Base-by-base conservation (phyloP, 2,113 vertebrate species). In the Saguinus imperator region DNA sequence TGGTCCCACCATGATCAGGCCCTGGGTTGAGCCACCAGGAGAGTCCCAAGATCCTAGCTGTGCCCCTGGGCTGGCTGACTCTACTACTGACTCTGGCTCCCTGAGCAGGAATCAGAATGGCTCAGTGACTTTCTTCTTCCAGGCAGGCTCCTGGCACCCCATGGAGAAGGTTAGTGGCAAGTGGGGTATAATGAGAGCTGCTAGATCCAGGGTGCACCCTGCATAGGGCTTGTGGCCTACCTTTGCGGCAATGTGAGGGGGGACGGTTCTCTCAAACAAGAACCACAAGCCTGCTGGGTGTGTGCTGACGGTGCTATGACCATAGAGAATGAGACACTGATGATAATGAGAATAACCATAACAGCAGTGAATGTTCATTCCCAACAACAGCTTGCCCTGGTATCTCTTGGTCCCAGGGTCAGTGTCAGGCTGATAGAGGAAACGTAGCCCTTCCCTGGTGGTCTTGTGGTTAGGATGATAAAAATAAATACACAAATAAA, bases 51-150 rank as follows among this genome's bases (percentile, higher is more conserved):
- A 43, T 18, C 18, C 58, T 55, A 18, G 23, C 72, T 73, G 57
- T 83, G 77, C 12, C 72, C 45, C 48, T 3, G 75, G 76, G 57
- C 81, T 81, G 81, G 76, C 72, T 94, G 75, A 83, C 61, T 73
- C 77, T 80, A 79, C 16, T 9, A 5, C 14, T 80, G 50, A 55
- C 55, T 29, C 86, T 75, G 82, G 84, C 68, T 96, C 32, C 43
- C 50, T 17, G 32, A 87, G 89, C 37, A 66, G 87, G 76, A 88
- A 52, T 93, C 75, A 81, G 52, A 93, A 73, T 83, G 68, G 93
- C 86, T 95, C 57, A 45, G 61, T 70, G 81, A 70, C 52, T 94
- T 81, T 88, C 85, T 93, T 50, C 52, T 83, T 96, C 55, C 75
- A 25, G 58, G 29, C 40, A 72, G 68, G 61, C 77, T 89, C 61